These are phyloP conservation scores for Fulica atra DNA, from an alignment of 2,113 vertebrate genomes.

Conservation along the genomic window DNA sequence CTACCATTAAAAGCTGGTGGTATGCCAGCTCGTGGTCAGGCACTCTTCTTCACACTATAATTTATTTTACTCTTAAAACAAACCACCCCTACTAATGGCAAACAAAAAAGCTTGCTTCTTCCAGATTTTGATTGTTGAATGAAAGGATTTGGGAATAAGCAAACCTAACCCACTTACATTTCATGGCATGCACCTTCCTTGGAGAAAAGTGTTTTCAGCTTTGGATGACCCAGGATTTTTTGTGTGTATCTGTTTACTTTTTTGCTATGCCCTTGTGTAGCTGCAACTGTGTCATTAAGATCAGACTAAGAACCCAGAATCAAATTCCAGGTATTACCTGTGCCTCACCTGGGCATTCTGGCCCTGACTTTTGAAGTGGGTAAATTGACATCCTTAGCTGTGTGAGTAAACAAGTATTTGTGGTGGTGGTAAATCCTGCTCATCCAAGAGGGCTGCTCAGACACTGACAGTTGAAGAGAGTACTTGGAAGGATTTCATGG, in stretches of 20 bases:
- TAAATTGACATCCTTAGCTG: background rate
- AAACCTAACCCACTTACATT: constrained; percentile 27
- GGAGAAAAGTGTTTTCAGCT: background rate
- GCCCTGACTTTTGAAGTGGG: background rate
- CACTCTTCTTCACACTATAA: constrained; percentile 23
- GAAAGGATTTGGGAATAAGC: constrained; percentile 3
- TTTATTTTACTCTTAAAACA: constrained; percentile 54
- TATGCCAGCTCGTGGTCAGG: constrained; percentile 6
- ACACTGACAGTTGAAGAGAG: background rate
- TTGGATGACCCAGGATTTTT: background rate
- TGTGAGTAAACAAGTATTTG: background rate
- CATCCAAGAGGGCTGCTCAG: background rate
- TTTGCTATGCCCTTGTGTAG: background rate
- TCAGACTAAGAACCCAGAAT: background rate
- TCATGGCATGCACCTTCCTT: background rate
- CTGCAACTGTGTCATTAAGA: background rate
- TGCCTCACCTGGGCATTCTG: background rate
- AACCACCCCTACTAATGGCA: constrained; percentile 11
- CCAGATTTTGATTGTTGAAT: constrained; percentile 27
- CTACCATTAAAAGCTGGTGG: constrained; percentile 42
- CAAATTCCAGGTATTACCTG: background rate
- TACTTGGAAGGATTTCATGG: background rate
- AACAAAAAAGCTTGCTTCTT: constrained; percentile 14
- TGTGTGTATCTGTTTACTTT: background rate
- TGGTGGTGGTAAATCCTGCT: background rate